Evolutionary conservation across 2,797 vertebrate species (phyloP).

Genomic region (Eurystomus glaucurus): DNA sequence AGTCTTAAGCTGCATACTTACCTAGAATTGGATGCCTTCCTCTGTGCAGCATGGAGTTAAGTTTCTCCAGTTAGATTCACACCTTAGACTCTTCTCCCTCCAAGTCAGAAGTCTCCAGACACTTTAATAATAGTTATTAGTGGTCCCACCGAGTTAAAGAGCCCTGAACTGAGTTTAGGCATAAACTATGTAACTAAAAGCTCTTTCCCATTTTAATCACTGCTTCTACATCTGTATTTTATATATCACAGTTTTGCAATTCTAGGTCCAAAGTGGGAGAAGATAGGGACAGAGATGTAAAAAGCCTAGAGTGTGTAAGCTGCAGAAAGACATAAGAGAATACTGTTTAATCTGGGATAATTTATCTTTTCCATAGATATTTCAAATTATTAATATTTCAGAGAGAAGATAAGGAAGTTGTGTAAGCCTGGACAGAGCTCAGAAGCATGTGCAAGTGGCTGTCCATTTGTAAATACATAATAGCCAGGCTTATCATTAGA

Average conservation of each 20-base stretch:
- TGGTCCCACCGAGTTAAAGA: background rate
- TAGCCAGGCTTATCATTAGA: background rate
- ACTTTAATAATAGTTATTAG: background rate
- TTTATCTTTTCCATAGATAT: background rate
- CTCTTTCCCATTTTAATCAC: background rate
- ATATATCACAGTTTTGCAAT: background rate
- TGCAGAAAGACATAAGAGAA: background rate
- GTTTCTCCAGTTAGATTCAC: background rate
- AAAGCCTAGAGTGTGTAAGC: background rate
- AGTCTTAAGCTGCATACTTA: background rate
- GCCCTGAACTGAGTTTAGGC: background rate
- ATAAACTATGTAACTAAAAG: background rate
- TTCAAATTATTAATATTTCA: background rate
- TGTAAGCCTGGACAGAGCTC: background rate
- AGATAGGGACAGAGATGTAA: background rate
- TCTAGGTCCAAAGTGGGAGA: background rate
- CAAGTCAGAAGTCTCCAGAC: background rate
- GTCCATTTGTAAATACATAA: background rate
- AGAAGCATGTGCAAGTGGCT: background rate
- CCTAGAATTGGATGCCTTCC: background rate
- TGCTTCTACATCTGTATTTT: rapidly evolving
- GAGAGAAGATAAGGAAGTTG: background rate
- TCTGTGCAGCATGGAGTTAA: background rate
- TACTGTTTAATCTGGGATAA: background rate
- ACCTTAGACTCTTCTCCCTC: background rate